These are phyloP conservation scores for Epinephelus moara DNA, from an alignment of 2,113 vertebrate species.

Conservation along the genomic window DNA sequence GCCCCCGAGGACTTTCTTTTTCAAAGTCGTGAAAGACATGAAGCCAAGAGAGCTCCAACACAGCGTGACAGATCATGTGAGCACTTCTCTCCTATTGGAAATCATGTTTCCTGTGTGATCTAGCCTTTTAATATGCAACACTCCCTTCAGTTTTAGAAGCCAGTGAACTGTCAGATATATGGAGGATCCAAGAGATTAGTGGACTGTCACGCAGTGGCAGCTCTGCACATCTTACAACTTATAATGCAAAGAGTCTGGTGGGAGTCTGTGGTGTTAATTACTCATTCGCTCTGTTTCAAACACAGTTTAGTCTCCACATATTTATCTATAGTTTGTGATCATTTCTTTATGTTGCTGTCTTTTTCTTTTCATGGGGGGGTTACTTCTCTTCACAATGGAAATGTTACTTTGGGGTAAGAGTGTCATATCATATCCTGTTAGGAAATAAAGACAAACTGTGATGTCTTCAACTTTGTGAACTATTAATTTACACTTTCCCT, in stretches of 20 bases:
- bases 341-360: conserved; percentile 54
- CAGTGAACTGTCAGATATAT: conserved; percentile 34
- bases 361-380: conserved; percentile 29
- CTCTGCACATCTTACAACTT: conserved; percentile 1
- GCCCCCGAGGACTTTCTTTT: conserved; percentile 48
- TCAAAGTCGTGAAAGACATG: conserved; percentile 41
- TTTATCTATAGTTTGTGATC: conserved; percentile 53
- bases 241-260: neutral
- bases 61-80: conserved; percentile 42
- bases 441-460: conserved; percentile 70
- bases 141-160: conserved; percentile 58
- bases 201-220: neutral
- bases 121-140: conserved; percentile 59
- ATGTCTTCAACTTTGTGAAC: conserved; percentile 6
- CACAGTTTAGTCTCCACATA: conserved; percentile 34
- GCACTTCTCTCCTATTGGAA: conserved; percentile 57
- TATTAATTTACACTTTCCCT: neutral
- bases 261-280: conserved; percentile 14
- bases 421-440: conserved; percentile 49
- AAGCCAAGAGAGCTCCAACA: conserved; percentile 26
- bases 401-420: conserved; percentile 61
- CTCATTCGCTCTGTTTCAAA: conserved; percentile 6
- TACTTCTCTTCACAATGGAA: conserved; percentile 51
- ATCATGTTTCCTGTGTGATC: conserved; percentile 67
- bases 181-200: neutral